Conservation (phyloP, 2,113 vertebrate genomes). For the Origma solitaria region DNA sequence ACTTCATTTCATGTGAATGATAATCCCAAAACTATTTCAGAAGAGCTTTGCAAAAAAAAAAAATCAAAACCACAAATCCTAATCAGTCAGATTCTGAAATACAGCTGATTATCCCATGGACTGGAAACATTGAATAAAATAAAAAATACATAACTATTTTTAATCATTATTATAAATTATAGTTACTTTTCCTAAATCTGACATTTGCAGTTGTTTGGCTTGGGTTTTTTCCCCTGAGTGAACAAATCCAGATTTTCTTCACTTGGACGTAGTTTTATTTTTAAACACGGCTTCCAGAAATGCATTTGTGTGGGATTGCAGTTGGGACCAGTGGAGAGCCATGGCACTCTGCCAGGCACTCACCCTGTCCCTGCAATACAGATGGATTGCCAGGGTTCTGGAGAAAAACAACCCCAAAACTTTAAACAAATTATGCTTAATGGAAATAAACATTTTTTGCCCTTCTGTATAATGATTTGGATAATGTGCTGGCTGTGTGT, state of each 20-base stretch:
- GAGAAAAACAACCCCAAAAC: constrained; percentile 43
- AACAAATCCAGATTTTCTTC: constrained; percentile 11
- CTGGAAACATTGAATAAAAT: background rate
- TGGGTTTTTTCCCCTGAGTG: background rate
- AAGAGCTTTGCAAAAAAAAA: background rate
- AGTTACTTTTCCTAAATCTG: background rate
- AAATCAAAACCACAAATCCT: background rate
- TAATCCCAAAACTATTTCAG: constrained; percentile 30
- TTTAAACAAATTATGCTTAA: constrained; percentile 45
- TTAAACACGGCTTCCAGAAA: constrained; percentile 5
- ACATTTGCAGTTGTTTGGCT: background rate
- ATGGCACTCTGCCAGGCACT: background rate
- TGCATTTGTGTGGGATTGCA: constrained; percentile 18
- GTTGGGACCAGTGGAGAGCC: background rate
- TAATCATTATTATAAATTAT: background rate
- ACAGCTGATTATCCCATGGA: background rate
- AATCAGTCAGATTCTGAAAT: background rate
- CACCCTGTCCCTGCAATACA: background rate
- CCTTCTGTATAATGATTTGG: background rate
- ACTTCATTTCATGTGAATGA: background rate
- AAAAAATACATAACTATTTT: background rate
- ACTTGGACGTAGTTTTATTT: constrained; percentile 36
- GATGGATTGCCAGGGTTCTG: background rate
- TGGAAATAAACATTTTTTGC: constrained; percentile 46
- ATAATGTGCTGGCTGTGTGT: background rate